Conservation (phyloP, 2,888 invertebrate genomes). For the Tipula unca region DNA sequence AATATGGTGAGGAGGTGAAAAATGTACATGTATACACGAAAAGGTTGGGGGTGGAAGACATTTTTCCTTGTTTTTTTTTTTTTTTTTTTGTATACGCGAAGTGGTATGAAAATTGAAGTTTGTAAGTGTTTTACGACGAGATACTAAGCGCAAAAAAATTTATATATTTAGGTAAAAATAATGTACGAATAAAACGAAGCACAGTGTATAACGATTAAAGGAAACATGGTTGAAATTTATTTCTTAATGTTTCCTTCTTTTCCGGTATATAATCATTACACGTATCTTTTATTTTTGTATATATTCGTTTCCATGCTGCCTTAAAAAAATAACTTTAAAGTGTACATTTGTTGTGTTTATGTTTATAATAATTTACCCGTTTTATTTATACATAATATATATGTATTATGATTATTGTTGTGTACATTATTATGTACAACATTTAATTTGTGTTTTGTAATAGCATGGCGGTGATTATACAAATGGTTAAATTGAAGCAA, state of each 20-base stretch:
- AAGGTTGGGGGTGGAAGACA: neutral
- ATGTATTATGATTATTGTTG: neutral
- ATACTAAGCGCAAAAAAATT: neutral
- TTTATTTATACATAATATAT: too few species aligned
- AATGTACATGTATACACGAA: neutral
- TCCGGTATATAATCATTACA: slow-evolving; percentile 19
- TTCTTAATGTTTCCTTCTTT: slow-evolving; percentile 19
- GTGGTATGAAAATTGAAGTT: slow-evolving; percentile 16
- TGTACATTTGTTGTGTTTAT: neutral
- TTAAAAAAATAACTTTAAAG: neutral
- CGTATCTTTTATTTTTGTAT: slow-evolving; percentile 15
- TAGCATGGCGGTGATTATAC: neutral
- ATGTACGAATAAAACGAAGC: neutral
- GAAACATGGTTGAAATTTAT: slow-evolving; percentile 20
- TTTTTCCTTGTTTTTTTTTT: neutral
- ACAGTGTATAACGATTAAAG: slow-evolving; percentile 15
- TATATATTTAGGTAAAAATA: neutral
- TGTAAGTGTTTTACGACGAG: slow-evolving; percentile 15
- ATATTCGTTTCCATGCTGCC: neutral
- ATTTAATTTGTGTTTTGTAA: neutral
- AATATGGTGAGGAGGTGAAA: neutral
- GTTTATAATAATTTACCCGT: neutral
- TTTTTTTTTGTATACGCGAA: neutral
- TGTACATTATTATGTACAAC: neutral
- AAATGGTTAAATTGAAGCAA: neutral